Base-by-base conservation (phyloP, 2,888 invertebrate genomes). In the Macrosoma leucophasiata region DNA sequence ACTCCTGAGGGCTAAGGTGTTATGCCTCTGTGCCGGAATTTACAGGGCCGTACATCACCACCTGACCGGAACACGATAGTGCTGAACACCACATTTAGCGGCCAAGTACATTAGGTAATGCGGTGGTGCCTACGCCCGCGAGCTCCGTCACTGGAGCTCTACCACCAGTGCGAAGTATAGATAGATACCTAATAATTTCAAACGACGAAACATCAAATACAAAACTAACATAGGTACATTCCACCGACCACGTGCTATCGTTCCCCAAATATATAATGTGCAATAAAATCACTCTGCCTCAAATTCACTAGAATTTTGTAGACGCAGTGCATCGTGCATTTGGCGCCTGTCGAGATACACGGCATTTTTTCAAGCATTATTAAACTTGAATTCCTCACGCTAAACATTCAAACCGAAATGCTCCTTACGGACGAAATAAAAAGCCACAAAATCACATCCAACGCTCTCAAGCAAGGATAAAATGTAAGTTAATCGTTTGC, bases 291-390 rank as follows among this genome's bases (percentile, higher is more conserved):
- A 51, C 57, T 54, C 57, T 62, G 50, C 28, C 33, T 10, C 55
- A 62, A 68, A 65, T 65, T 69, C 58, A 54, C 56, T 57, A 60
- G 59, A 69, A 58, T 52, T n/a, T 62, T 56, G 58, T 61, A 64
- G 62, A 54, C 55, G 63, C 58, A 68, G 58, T 72, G 72, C 74
- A 73, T 58, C 72, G 60, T 66, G 73, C 76, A 73, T 78, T 79
- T 77, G 79, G 78, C 81, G 79, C 79, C 78, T 73, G 67, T 59
- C 58, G 55, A 73, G 75, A 75, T 72, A 72, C 68, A 67, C 59
- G 64, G 60, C 59, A 62, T 73, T 75, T 58, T 75, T 77, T 66
- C 62, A 59, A 67, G 58, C 68, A 73, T 73, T 77, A 78, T 71
- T 69, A 72, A 72, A 68, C 67, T 70, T 52, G 55, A 75, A 81